Base-by-base conservation (phyloP, 1,140 invertebrate species). In the Macrostomum lignano region DNA sequence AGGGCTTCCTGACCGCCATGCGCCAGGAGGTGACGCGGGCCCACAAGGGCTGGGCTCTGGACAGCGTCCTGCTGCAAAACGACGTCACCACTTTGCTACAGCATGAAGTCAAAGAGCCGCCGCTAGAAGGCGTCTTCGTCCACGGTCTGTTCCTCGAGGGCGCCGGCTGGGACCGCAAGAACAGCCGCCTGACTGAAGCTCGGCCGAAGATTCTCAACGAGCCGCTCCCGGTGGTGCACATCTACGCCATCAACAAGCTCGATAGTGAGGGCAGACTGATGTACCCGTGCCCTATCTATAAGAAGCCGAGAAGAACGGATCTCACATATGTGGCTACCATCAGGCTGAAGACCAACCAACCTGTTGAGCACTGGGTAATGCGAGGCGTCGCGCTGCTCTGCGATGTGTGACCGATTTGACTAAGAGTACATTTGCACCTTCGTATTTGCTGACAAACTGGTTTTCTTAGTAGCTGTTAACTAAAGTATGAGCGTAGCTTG, bases 1-100 rank as follows among this genome's bases (percentile, higher is more conserved):
- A 88, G 60, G 82, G 84, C 42, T 91, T 91, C 56, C 59, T 91
- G 23, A 91, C 82, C 2, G 81, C 81, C 3, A 88, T 91, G 81
- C 66, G 79, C 68, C 81, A 86, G 76, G 81, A 91, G 63, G 77
- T 88, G 35, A 88, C 81, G 2, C 58, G 82, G 48, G 74, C 74
- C 14, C 79, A 88, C 48, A 81, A 81, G 58, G 82, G 82, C 1
- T 91, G 82, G 82, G 81, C 82, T 0, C 57, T 93, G 40, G 84
- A 93, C 55, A 84, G 75, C 0, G 82, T 91, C 0, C 74, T 88
- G 1, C 59, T 91, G n/a, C 77, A 86, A 57, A 91, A 91, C 54
- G 66, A 79, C 25, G 81, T 91, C 31, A 88, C 79, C 0, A 67
- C 71, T 28, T 68, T 72, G 38, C 73, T 72, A 45, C 74, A 74